These are phyloP conservation scores for Drosophila atroscutellata DNA, from an alignment of 2,888 invertebrate species.

Conservation along the genomic window DNA sequence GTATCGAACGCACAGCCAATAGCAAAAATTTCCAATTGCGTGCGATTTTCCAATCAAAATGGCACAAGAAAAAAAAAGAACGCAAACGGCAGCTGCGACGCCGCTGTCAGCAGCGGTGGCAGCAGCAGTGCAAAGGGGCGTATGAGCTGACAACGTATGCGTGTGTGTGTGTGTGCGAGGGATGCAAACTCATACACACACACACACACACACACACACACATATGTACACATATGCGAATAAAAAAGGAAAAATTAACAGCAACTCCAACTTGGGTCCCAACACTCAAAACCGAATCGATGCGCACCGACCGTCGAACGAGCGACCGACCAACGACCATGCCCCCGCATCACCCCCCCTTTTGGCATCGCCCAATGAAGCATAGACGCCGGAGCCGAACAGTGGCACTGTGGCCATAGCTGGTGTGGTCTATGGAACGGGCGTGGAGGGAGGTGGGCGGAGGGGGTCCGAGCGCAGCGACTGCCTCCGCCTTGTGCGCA, in stretches of 20 bases:
- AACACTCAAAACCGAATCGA: slow-evolving; percentile 70
- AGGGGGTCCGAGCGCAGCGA: slow-evolving; percentile 66
- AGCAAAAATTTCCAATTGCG: slow-evolving; percentile 79
- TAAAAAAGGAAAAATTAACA: slow-evolving; percentile 40
- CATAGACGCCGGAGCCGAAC: slow-evolving; percentile 27
- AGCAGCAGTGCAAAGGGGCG: slow-evolving; percentile 52
- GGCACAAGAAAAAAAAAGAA: slow-evolving; percentile 60
- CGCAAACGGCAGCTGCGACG: slow-evolving; percentile 43
- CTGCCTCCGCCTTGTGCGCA: slow-evolving; percentile 77
- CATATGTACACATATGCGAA: slow-evolving; percentile 46
- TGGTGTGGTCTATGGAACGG: neutral
- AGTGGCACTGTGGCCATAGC: slow-evolving; percentile 19
- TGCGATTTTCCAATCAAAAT: slow-evolving; percentile 81
- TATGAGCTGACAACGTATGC: slow-evolving; percentile 35
- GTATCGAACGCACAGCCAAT: slow-evolving; percentile 79
- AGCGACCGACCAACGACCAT: slow-evolving; percentile 44
- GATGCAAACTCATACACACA: slow-evolving; percentile 44
- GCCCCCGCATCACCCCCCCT: neutral
- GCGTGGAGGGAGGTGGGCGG: neutral
- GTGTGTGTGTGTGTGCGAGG: slow-evolving; percentile 37
- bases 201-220: slow-evolving; percentile 34
- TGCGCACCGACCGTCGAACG: slow-evolving; percentile 68
- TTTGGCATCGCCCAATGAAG: slow-evolving; percentile 29
- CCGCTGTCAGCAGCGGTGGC: slow-evolving; percentile 25
- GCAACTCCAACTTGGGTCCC: slow-evolving; percentile 52